These are phyloP conservation scores for Sialia sialis DNA, from an alignment of 2,113 vertebrate species.

Conservation along the genomic window DNA sequence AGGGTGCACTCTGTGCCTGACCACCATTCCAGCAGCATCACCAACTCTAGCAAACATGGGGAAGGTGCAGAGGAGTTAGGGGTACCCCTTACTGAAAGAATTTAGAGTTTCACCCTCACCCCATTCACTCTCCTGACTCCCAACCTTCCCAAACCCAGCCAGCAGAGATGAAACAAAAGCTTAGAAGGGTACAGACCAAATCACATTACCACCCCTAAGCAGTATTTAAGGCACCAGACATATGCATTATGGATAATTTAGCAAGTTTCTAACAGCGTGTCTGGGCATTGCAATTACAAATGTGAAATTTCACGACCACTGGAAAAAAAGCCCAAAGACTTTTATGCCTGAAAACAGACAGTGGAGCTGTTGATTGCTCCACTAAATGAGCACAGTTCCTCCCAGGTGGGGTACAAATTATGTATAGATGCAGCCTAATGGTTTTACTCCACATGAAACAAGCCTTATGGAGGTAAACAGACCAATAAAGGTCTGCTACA, in stretches of 20 bases:
- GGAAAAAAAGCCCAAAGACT: background rate
- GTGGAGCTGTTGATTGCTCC: background rate
- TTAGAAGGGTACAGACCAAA: background rate
- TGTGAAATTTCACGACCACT: background rate
- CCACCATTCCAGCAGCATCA: conserved; percentile 99
- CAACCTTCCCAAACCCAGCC: background rate
- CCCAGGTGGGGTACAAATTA: conserved; percentile 38
- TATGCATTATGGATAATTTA: background rate
- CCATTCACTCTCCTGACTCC: background rate
- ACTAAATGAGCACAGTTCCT: background rate
- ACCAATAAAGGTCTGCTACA: conserved; percentile 1
- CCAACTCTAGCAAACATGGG: conserved; percentile 78
- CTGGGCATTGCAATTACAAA: background rate
- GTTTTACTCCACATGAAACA: conserved; percentile 16
- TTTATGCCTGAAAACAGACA: background rate
- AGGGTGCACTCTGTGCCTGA: conserved; percentile 94
- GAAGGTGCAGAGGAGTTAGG: background rate
- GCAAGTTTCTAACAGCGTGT: background rate
- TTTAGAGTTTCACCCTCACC: background rate
- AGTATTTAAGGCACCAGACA: background rate
- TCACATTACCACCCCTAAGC: background rate
- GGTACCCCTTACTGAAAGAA: background rate
- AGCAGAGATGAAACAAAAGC: background rate
- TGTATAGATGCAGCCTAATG: conserved; percentile 35
- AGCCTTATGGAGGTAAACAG: conserved; percentile 31